Evolutionary conservation across 2,113 vertebrate genomes (phyloP).

Genomic region (Nansenia antarctica): DNA sequence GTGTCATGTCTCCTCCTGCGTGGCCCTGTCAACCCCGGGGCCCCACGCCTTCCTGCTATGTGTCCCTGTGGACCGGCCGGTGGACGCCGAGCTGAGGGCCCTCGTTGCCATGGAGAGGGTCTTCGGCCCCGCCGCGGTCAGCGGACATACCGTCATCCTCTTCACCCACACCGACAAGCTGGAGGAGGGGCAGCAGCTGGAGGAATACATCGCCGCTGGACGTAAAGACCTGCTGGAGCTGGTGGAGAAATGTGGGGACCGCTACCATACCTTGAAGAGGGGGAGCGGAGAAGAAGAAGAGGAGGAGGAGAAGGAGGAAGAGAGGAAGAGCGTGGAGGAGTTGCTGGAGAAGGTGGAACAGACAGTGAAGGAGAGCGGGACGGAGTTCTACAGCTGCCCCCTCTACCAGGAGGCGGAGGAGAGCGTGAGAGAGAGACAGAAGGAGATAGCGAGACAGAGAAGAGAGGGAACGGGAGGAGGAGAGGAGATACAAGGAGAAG

Average conservation of each 20-base stretch:
- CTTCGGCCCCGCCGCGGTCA: constrained; percentile 57
- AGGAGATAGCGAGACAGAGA: constrained; percentile 30
- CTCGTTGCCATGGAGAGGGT: constrained; percentile 60
- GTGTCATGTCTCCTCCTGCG: constrained; percentile 57
- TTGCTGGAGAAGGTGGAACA: constrained; percentile 73
- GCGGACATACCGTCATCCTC: constrained; percentile 58
- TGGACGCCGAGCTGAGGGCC: constrained; percentile 52
- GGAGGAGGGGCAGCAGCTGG: constrained; percentile 56
- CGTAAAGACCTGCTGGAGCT: constrained; percentile 66
- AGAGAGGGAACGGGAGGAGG: constrained; percentile 13
- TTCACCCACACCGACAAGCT: constrained; percentile 73
- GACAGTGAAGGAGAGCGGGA: constrained; percentile 45
- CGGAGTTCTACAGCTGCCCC: constrained; percentile 52
- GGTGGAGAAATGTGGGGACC: constrained; percentile 57
- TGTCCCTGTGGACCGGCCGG: constrained; percentile 59
- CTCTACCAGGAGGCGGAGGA: constrained; percentile 58
- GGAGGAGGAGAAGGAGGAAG: constrained; percentile 3
- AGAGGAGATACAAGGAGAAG: background rate
- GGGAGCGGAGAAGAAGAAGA: background rate
- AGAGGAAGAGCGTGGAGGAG: constrained; percentile 46
- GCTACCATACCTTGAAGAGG: constrained; percentile 63
- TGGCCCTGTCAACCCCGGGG: constrained; percentile 63
- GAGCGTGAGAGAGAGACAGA: constrained; percentile 44
- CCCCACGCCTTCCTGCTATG: constrained; percentile 75
- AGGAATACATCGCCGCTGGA: constrained; percentile 61